Conservation (phyloP, 2,113 vertebrate species). For the Glaucomys volans region DNA sequence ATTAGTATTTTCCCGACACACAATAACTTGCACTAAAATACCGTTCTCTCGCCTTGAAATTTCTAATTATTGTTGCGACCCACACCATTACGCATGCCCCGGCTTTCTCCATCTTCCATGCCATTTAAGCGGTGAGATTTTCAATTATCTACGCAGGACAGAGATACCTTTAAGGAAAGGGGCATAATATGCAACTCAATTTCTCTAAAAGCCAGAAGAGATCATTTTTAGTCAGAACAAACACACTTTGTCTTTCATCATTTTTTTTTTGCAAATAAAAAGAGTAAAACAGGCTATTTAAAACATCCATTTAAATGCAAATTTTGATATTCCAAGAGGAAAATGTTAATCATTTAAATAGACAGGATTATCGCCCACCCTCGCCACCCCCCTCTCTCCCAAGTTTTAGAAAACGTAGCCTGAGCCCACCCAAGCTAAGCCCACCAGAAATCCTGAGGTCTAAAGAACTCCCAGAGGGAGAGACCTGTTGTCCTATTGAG, state of each 20-base stretch:
- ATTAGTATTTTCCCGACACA: slow-evolving; percentile 90
- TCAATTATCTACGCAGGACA: slow-evolving; percentile 89
- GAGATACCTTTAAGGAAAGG: slow-evolving; percentile 90
- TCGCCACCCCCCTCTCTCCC: slow-evolving; percentile 52
- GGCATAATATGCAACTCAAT: slow-evolving; percentile 90
- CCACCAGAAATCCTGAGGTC: not conserved
- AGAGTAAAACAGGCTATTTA: slow-evolving; percentile 90
- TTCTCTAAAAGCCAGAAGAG: slow-evolving; percentile 88
- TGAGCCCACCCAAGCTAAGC: not conserved
- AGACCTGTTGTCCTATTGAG: not conserved
- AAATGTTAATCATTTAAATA: slow-evolving; percentile 86
- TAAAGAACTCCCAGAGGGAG: not conserved
- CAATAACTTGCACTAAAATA: slow-evolving; percentile 87
- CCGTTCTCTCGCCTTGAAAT: slow-evolving; percentile 86
- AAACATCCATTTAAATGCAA: slow-evolving; percentile 92
- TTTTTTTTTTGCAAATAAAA: slow-evolving; percentile 86
- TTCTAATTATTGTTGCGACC: slow-evolving; percentile 88
- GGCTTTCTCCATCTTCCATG: slow-evolving; percentile 82
- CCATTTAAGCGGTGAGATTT: slow-evolving; percentile 87
- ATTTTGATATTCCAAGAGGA: slow-evolving; percentile 87
- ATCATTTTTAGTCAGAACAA: slow-evolving; percentile 90
- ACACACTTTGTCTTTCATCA: slow-evolving; percentile 89
- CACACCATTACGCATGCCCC: slow-evolving; percentile 74
- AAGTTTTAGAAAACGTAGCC: slow-evolving; percentile 70
- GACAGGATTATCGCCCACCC: slow-evolving; percentile 83